Evolutionary conservation across 2,888 invertebrate genomes (phyloP).

Genomic region (Apamea sordens): DNA sequence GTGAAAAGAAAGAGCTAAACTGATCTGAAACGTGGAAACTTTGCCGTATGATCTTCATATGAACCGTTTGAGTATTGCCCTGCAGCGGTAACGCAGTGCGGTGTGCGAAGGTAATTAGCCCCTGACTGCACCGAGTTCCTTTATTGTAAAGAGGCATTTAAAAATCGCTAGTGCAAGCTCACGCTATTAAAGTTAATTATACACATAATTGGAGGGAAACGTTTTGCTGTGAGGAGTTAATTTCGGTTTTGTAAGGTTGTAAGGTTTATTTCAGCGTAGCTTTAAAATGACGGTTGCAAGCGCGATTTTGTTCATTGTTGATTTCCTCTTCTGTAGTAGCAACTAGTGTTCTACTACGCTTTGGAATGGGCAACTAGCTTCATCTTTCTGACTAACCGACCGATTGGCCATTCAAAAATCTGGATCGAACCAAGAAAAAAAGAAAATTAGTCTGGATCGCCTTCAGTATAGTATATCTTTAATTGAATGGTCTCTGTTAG

Average conservation of each 20-base stretch:
- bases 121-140: slow-evolving; percentile 7
- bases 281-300: too few species aligned
- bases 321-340: not conserved
- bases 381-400: too few species aligned
- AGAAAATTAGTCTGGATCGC: not conserved
- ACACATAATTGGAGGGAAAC: slow-evolving; percentile 20
- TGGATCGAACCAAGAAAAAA: too few species aligned
- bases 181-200: slow-evolving; percentile 31
- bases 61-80: not conserved
- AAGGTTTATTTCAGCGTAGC: slow-evolving; percentile 1
- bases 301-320: not conserved
- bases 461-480: not conserved
- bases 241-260: not conserved
- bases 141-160: slow-evolving; percentile 7
- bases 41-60: not conserved
- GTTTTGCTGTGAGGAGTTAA: not conserved
- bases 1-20: not conserved
- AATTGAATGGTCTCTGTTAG: not conserved
- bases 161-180: not conserved
- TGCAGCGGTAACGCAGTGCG: not conserved
- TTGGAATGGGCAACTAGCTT: too few species aligned
- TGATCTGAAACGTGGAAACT: not conserved
- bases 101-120: not conserved
- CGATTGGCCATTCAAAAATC: too few species aligned
- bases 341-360: too few species aligned